Conservation (phyloP, 2,888 invertebrate species). For the Nasonovia ribisnigri region DNA sequence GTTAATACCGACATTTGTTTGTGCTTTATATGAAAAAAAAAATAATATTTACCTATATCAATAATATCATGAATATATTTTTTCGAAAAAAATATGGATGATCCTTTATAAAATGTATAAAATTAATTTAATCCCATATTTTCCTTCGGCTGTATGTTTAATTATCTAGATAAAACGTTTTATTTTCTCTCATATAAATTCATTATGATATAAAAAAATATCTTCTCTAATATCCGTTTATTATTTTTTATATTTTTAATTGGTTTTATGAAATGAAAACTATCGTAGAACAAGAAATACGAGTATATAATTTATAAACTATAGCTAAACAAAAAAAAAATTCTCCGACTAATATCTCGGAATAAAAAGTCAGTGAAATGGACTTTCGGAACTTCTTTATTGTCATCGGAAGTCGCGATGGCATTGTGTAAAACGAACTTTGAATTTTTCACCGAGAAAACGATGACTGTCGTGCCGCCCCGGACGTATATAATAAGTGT, state of each 20-base stretch:
- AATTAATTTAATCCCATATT: slow-evolving; percentile 6
- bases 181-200: background rate
- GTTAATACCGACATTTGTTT: background rate
- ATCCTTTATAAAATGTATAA: background rate
- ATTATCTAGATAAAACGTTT: background rate
- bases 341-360: background rate
- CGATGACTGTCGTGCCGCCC: slow-evolving; percentile 25
- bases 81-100: background rate
- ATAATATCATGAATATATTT: background rate
- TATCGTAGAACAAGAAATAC: background rate
- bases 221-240: background rate
- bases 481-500: slow-evolving; percentile 38
- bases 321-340: slow-evolving; percentile 17
- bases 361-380: background rate
- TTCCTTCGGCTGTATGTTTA: background rate
- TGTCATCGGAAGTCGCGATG: slow-evolving; percentile 8
- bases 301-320: background rate
- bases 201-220: background rate
- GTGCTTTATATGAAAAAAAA: background rate
- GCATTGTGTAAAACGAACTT: slow-evolving; percentile 38
- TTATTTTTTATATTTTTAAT: background rate
- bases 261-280: slow-evolving; percentile 1
- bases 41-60: slow-evolving; percentile 3
- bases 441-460: slow-evolving; percentile 38
- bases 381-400: slow-evolving; percentile 21